Evolutionary conservation across 2,113 vertebrate species (phyloP), one percentile per base, ranked within the genome.

Genomic region (Loxodonta africana): DNA sequence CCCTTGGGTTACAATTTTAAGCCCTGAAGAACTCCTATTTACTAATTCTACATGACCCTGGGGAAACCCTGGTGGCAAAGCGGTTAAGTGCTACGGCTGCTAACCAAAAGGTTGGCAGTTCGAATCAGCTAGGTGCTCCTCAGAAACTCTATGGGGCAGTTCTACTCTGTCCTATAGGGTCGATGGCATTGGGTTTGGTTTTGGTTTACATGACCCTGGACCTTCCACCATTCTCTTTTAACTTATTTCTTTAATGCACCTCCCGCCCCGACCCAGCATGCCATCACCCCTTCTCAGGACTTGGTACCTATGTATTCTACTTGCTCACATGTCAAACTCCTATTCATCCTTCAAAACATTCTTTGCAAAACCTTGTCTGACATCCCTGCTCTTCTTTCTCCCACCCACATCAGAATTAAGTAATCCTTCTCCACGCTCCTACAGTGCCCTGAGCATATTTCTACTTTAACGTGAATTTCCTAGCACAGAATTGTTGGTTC

Each of bases 401-500:
- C 5, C 30, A 65, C 18, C 11, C 25, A 65, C 7, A 87, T 41
- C 71, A 86, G 37, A 69, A 53, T 14, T 53, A 85, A 74, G 2
- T 67, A 62, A 6, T 28, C 17, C 8, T 88, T 51, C 37, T 53
- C 37, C 62, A 25, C 37, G 41, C 77, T 67, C 8, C 83, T 81
- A 5, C 11, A 88, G 78, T 1, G 25, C n/a, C 63, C 65, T 83
- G 28, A 71, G 60, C 33, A 37, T 8, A 89, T 12, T 4, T 96
- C 21, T 76, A 57, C 57, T 93, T 96, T 78, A 86, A 82, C 33
- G 84, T 46, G 69, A 48, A 74, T 90, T 80, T 76, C 21, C 41
- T 76, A 65, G 46, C 28, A 89, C 8, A 12, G 41, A 41, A 37
- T 87, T 69, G 25, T 74, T 80, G 9, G 8, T 84, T 69, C 15